Evolutionary conservation across 2,113 vertebrate genomes (phyloP).

Genomic region (Centrocercus urophasianus): DNA sequence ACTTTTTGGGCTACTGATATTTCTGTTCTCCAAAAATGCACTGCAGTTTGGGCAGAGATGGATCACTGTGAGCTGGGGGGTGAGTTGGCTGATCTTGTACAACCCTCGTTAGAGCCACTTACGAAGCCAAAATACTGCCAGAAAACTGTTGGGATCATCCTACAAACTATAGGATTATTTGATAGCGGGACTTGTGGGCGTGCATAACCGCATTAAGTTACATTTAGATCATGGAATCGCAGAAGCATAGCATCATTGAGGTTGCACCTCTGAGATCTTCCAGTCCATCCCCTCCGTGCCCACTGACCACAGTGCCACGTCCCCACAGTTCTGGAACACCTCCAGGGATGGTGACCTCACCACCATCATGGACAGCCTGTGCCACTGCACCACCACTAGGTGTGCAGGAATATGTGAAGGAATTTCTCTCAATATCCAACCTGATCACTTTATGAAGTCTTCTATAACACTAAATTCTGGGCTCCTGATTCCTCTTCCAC

Average conservation of each 20-base stretch:
- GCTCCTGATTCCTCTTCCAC: not conserved
- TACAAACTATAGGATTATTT: not conserved
- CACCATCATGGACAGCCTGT: too few relatives aligned
- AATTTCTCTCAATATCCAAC: too few relatives aligned
- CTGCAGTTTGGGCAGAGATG: not conserved
- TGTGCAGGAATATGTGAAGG: too few relatives aligned
- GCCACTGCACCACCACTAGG: too few relatives aligned
- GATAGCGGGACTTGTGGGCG: not conserved
- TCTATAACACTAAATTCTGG: not conserved
- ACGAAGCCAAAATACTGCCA: not conserved
- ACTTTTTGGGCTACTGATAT: not conserved
- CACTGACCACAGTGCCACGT: too few relatives aligned
- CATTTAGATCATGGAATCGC: not conserved
- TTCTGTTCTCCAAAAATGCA: not conserved
- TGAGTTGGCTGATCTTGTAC: not conserved
- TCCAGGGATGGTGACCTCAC: too few relatives aligned
- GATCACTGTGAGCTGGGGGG: not conserved
- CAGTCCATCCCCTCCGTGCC: too few relatives aligned
- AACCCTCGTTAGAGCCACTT: not conserved
- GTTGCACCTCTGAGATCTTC: too few relatives aligned
- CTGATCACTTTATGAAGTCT: too few relatives aligned
- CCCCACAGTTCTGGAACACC: too few relatives aligned
- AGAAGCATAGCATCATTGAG: too few relatives aligned
- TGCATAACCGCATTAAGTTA: fast-evolving
- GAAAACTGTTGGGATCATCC: not conserved